Base-by-base conservation (phyloP, 2,797 vertebrate species). In the Myotis findleyi region DNA sequence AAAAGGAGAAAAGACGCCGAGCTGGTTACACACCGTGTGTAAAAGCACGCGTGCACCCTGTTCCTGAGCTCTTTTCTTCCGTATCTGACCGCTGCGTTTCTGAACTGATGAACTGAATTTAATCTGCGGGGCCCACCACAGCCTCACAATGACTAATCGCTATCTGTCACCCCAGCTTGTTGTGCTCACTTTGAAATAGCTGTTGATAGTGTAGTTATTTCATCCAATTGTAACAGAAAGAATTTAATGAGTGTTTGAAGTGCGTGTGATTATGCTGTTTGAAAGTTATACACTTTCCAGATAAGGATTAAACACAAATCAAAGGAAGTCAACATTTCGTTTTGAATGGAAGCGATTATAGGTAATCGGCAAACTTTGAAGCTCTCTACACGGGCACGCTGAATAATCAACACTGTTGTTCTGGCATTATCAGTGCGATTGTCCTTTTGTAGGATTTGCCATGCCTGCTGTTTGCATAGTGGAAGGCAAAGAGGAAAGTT, bases 181-280 rank as follows among this genome's bases (percentile, higher is more conserved):
- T 97, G 92, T 98, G 93, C 96, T 98, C 97, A 97, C 92, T 97
- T 98, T 98, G 98, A 97, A 98, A 97, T 95, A 97, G 95, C 89
- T 98, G 73, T 97, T 97, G 97, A 98, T 98, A 97, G n/a, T 95
- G 91, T 92, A 80, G 89, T 97, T 97, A 98, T 98, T 98, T 98
- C 97, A 97, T 92, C 96, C 96, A 96, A 96, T 97, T 94, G 87
- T 91, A 96, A 96, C 82, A 93, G 97, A 97, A 98, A 96, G 97
- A 98, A 98, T 97, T 96, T 97, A 95, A 98, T 98, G 98, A 95
- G 93, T 97, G 98, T 98, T 98, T 99, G 98, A 99, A 98, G 98
- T 98, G 95, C 83, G 89, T 97, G 97, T 36, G 98, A 99, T 99
- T 98, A 97, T 92, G 98, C 93, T 99, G 97, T 99, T 99, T 99